phyloP scores from a whole-genome alignment of 2,797 vertebrate species.

The Gambusia yucatana region DNA sequence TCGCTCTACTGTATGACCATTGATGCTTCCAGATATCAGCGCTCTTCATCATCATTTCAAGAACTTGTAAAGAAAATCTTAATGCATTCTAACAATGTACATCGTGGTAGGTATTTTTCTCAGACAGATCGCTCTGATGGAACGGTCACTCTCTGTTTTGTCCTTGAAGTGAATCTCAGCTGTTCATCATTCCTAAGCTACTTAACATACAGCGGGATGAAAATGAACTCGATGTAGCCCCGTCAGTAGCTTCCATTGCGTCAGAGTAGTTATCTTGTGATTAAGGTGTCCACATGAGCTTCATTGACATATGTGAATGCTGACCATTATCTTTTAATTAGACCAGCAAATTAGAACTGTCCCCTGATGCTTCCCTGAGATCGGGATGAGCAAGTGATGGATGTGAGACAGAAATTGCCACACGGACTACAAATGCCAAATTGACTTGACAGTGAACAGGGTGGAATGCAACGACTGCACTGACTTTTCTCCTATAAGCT shows the following conservation, averaged over 20 bases:
- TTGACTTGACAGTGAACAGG: constrained; percentile 59
- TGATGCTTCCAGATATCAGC: constrained; percentile 2
- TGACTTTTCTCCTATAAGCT: constrained; percentile 56
- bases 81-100: not conserved
- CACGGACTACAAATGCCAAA: constrained; percentile 56
- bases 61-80: not conserved
- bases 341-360: constrained; percentile 58
- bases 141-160: not conserved
- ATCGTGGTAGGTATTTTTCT: not conserved
- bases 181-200: constrained; percentile 33
- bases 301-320: constrained; percentile 57
- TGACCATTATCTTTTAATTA: constrained; percentile 81
- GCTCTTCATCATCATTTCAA: constrained; percentile 14
- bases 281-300: constrained; percentile 65
- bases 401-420: constrained; percentile 60
- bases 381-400: constrained; percentile 61
- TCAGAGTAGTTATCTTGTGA: constrained; percentile 65
- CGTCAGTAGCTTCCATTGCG: constrained; percentile 45
- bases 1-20: constrained; percentile 11
- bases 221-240: constrained; percentile 32
- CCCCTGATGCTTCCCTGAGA: constrained; percentile 56
- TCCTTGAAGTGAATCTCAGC: constrained; percentile 16
- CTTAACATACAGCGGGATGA: constrained; percentile 46
- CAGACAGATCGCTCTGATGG: not conserved
- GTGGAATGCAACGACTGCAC: constrained; percentile 47